These are phyloP conservation scores for Tenthredo scrophulariae DNA, from an alignment of 2,888 invertebrate genomes.

Conservation along the genomic window DNA sequence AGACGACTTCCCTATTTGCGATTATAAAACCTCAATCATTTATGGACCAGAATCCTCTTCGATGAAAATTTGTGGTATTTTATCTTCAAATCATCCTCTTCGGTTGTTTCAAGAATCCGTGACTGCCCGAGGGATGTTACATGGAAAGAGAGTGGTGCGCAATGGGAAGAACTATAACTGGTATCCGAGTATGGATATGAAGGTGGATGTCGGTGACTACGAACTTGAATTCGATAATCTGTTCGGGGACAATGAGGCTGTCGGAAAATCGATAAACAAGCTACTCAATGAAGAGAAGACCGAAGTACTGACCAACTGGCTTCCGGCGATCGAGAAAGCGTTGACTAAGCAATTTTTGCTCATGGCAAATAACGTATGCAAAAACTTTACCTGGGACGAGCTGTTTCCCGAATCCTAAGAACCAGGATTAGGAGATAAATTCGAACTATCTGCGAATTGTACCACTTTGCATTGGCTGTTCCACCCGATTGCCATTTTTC, in stretches of 20 bases:
- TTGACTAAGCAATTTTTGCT: not conserved
- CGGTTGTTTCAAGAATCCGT: not conserved
- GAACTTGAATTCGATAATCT: not conserved
- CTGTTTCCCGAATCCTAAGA: not conserved
- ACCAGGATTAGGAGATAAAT: not conserved
- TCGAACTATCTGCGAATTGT: not conserved
- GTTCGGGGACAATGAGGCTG: not conserved
- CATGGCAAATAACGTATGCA: not conserved
- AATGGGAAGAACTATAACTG: not conserved
- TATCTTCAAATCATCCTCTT: not conserved
- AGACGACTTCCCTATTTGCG: not conserved
- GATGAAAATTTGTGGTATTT: not conserved
- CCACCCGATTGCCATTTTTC: not conserved
- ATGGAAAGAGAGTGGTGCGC: not conserved
- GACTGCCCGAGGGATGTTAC: slow-evolving; percentile 55
- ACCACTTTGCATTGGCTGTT: not conserved
- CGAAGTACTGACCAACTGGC: not conserved
- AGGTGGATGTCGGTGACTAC: not conserved
- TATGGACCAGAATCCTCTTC: not conserved
- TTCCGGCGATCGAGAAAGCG: not conserved
- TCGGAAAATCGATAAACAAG: not conserved
- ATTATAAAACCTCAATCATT: not conserved
- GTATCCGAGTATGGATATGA: slow-evolving; percentile 1
- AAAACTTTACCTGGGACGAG: not conserved
- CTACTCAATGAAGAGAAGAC: not conserved